Evolutionary conservation across 2,113 vertebrate genomes (phyloP).

Genomic region (Lethenteron reissneri): DNA sequence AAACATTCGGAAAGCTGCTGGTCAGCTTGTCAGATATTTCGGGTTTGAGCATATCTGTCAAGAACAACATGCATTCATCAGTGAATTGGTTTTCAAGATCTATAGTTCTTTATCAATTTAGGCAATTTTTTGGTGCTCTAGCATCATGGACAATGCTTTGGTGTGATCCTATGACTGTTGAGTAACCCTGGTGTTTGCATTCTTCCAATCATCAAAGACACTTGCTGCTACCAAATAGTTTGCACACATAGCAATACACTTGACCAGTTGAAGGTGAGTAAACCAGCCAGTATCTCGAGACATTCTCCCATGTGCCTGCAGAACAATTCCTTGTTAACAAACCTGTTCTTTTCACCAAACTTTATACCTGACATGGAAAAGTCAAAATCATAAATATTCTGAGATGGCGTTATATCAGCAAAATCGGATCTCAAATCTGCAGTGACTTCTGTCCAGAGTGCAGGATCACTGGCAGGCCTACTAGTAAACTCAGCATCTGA

Average conservation of each 20-base stretch:
- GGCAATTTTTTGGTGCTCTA: no score
- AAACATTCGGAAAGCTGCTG: no score
- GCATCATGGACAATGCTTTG: no score
- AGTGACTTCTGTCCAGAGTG: conserved; percentile 2
- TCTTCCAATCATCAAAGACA: neutral
- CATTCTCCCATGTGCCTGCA: neutral
- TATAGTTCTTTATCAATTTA: no score
- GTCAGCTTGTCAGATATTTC: no score
- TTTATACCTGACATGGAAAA: conserved; percentile 1
- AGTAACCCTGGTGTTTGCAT: no score
- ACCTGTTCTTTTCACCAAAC: conserved; percentile 2
- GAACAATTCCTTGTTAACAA: neutral
- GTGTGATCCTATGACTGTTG: no score
- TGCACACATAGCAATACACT: neutral
- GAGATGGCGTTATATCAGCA: neutral
- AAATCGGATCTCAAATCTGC: neutral
- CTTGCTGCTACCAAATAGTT: conserved; percentile 3
- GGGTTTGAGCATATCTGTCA: no score
- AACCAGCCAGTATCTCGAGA: neutral
- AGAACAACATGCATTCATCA: no score
- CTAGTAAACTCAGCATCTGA: neutral
- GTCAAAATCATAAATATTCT: conserved; percentile 4
- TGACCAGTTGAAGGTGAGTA: conserved; percentile 5
- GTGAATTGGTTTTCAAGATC: no score
- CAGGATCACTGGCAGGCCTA: neutral